Percentiles rank a stretch among this genome's conserved stretches.
Conservation (phyloP, 1,140 invertebrate species). For the Papilio helenus region DNA sequence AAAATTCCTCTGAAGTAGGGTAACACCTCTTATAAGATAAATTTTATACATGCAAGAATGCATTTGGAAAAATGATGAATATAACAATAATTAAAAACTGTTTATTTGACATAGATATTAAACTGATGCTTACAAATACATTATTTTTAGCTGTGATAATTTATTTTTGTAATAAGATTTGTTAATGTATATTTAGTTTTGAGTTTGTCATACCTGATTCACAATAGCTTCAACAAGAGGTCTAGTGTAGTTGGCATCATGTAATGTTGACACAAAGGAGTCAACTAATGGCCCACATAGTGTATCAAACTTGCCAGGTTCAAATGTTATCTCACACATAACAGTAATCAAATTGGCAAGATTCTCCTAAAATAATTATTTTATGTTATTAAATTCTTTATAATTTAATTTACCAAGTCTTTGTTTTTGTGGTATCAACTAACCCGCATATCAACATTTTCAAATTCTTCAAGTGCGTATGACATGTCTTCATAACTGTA, state of each 20-base stretch:
- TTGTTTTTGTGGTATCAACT: conserved; percentile 36
- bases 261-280: conserved; percentile 81
- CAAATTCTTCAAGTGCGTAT: conserved; percentile 70
- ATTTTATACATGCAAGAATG: neutral
- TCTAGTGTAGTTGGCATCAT: conserved; percentile 80
- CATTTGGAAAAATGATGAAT: neutral
- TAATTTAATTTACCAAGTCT: neutral
- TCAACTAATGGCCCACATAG: conserved; percentile 84
- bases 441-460: conserved; percentile 72
- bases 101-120: conserved; percentile 2
- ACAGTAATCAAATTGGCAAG: conserved; percentile 83
- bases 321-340: conserved; percentile 84
- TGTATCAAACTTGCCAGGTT: conserved; percentile 84
- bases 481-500: conserved; percentile 77
- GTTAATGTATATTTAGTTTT: neutral
- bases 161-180: conserved; percentile 19
- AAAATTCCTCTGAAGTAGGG: neutral
- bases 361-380: conserved; percentile 65
- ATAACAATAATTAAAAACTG: neutral
- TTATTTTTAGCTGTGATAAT: conserved; percentile 4
- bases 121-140: neutral
- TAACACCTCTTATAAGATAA: neutral
- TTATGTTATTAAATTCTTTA: conserved; percentile 18
- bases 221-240: conserved; percentile 84
- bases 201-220: conserved; percentile 80